These are phyloP conservation scores for Spatulosminthurus flaviceps DNA, from an alignment of 2,888 invertebrate species.

Conservation along the genomic window DNA sequence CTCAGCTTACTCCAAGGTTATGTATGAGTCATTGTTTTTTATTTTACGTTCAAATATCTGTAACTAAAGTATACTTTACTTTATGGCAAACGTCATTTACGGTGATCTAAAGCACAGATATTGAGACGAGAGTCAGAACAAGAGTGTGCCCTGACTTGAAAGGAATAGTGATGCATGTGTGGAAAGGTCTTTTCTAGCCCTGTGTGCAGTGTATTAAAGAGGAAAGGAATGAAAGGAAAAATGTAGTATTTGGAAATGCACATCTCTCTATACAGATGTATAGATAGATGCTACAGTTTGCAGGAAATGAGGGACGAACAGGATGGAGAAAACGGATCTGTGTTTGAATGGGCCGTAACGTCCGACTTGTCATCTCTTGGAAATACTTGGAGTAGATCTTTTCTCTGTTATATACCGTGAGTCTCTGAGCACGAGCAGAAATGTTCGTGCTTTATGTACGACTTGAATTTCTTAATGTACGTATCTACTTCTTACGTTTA, in stretches of 20 bases:
- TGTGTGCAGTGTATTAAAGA: background rate
- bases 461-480: too few relatives aligned
- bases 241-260: background rate
- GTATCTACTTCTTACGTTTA: too few relatives aligned
- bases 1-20: background rate
- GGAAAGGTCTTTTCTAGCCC: background rate
- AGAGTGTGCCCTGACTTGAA: background rate
- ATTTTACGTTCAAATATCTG: background rate
- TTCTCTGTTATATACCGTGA: too few relatives aligned
- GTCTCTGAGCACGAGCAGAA: too few relatives aligned
- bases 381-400: background rate
- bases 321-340: conserved; percentile 51
- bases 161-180: background rate
- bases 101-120: background rate
- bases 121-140: too few relatives aligned
- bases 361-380: conserved; percentile 16
- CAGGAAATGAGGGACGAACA: conserved; percentile 49
- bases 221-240: conserved; percentile 3
- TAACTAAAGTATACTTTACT: background rate
- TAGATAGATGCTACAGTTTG: background rate
- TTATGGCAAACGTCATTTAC: background rate
- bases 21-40: conserved; percentile 8
- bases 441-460: too few relatives aligned
- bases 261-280: background rate
- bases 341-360: conserved; percentile 49